Conservation (phyloP, 2,797 vertebrate species). For the Acanthornis magna region DNA sequence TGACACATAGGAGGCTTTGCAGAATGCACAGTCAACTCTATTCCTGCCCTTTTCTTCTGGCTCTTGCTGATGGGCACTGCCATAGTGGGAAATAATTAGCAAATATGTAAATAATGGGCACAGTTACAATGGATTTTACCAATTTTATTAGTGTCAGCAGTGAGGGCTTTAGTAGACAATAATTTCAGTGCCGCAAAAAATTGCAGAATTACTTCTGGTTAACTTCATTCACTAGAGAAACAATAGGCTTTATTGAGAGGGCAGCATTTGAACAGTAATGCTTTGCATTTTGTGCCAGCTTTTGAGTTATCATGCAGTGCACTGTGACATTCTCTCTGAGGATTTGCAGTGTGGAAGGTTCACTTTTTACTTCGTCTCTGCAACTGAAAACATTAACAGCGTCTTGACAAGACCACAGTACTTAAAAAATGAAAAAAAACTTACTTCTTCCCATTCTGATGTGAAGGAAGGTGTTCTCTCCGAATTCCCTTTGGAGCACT, state of each 20-base stretch:
- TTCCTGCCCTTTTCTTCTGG: neutral
- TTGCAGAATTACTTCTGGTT: slow-evolving; percentile 58
- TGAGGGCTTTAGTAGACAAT: neutral
- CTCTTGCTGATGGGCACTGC: neutral
- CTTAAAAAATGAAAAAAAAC: neutral
- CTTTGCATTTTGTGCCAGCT: neutral
- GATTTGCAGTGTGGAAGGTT: neutral
- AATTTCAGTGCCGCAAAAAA: slow-evolving; percentile 10
- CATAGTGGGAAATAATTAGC: neutral
- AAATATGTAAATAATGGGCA: neutral
- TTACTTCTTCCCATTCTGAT: slow-evolving; percentile 97
- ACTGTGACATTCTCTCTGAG: neutral
- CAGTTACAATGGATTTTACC: neutral
- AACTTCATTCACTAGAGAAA: slow-evolving; percentile 50
- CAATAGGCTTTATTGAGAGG: slow-evolving; percentile 13
- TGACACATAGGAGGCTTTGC: neutral
- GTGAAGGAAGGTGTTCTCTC: slow-evolving; percentile 96
- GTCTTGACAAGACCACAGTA: neutral
- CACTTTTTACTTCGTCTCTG: neutral
- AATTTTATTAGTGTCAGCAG: neutral
- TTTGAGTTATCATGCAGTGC: neutral
- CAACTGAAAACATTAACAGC: neutral
- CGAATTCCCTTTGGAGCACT: slow-evolving; percentile 80
- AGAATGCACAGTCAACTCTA: neutral
- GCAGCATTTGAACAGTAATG: neutral